These are phyloP conservation scores for Phoeniculus purpureus DNA, from an alignment of 2,797 vertebrate genomes.

Conservation along the genomic window DNA sequence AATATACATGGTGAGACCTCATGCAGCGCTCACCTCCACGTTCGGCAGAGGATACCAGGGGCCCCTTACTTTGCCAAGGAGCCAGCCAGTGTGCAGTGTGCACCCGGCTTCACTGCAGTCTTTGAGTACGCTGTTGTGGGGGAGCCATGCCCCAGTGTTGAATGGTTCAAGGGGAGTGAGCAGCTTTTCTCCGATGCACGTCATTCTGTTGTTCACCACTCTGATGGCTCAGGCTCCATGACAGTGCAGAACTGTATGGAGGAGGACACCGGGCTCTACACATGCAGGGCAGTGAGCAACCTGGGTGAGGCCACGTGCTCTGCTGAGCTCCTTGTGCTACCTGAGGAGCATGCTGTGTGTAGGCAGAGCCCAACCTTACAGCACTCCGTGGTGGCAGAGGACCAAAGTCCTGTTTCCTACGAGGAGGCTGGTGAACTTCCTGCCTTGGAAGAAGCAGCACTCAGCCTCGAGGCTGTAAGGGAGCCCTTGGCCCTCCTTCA, in stretches of 20 bases:
- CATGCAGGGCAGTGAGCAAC: conserved; percentile 82
- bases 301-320: conserved; percentile 84
- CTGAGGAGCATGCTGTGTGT: conserved; percentile 65
- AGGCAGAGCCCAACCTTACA: conserved; percentile 79
- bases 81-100: conserved; percentile 78
- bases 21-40: conserved; percentile 81
- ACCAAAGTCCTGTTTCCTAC: conserved; percentile 73
- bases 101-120: conserved; percentile 77
- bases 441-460: conserved; percentile 33
- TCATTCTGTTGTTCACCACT: conserved; percentile 76
- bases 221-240: conserved; percentile 86
- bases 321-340: conserved; percentile 86
- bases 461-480: conserved; percentile 74
- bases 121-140: conserved; percentile 84
- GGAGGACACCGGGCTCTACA: conserved; percentile 85
- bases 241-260: conserved; percentile 76
- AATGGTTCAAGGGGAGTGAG: conserved; percentile 86
- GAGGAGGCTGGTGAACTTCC: conserved; percentile 78
- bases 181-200: conserved; percentile 78
- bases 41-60: neutral
- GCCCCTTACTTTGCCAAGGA: conserved; percentile 79
- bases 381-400: conserved; percentile 77
- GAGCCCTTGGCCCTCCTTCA: conserved; percentile 63
- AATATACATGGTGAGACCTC: conserved; percentile 83
- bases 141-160: conserved; percentile 80